These are phyloP conservation scores for Spodoptera litura DNA, from an alignment of 1,140 invertebrate species.

Conservation along the genomic window DNA sequence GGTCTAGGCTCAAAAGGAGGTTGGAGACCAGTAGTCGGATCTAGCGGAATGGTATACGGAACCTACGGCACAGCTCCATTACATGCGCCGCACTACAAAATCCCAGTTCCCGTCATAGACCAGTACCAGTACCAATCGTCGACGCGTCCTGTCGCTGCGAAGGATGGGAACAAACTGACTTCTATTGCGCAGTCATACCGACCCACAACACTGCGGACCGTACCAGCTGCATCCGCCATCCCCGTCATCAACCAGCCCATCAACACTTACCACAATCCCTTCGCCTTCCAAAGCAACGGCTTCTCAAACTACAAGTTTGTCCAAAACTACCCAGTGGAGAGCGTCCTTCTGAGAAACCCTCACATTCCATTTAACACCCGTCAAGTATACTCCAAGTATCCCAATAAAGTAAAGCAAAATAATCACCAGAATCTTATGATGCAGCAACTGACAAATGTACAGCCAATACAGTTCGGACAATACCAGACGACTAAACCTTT, in stretches of 20 bases:
- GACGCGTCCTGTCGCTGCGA: conserved; percentile 74
- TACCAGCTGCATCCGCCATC: conserved; percentile 56
- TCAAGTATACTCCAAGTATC: conserved; percentile 70
- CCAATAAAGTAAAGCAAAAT: conserved; percentile 67
- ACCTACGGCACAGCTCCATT: conserved; percentile 69
- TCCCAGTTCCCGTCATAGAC: conserved; percentile 66
- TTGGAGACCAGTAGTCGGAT: conserved; percentile 82
- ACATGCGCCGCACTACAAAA: conserved; percentile 72
- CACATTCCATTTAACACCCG: conserved; percentile 71
- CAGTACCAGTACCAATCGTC: conserved; percentile 76
- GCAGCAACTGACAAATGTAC: conserved; percentile 76
- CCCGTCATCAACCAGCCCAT: conserved; percentile 76
- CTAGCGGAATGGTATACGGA: conserved; percentile 69
- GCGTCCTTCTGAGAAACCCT: conserved; percentile 69
- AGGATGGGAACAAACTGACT: conserved; percentile 80
- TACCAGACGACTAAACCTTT: conserved; percentile 76
- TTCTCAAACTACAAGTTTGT: conserved; percentile 75
- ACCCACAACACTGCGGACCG: conserved; percentile 74
- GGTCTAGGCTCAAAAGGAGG: conserved; percentile 78
- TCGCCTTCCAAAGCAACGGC: conserved; percentile 71
- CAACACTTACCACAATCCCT: conserved; percentile 82
- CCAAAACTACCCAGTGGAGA: conserved; percentile 75
- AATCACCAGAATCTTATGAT: conserved; percentile 64
- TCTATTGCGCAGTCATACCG: conserved; percentile 82
- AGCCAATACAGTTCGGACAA: conserved; percentile 74